Evolutionary conservation across 2,888 invertebrate genomes (phyloP).

Genomic region (Eilema sororculum): DNA sequence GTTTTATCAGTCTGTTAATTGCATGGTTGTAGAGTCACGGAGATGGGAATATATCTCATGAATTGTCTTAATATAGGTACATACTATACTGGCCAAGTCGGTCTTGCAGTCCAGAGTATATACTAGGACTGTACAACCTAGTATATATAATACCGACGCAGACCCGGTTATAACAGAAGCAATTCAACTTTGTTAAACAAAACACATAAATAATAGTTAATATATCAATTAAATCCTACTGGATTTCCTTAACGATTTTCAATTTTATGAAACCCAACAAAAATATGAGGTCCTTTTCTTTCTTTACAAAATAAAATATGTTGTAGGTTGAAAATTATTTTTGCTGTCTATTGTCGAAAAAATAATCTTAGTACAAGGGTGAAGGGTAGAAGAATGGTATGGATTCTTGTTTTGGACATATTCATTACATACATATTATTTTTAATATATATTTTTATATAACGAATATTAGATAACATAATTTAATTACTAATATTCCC

Average conservation of each 20-base stretch:
- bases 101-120: no score
- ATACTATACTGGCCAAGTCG: no score
- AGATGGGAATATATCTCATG: neutral
- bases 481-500: no score
- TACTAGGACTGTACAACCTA: neutral
- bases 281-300: neutral
- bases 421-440: no score
- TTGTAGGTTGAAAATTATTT: neutral
- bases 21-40: neutral
- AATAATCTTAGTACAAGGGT: neutral
- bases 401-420: neutral
- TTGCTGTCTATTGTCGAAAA: neutral
- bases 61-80: neutral
- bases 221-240: constrained; percentile 1
- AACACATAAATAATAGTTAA: neutral
- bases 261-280: neutral
- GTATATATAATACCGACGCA: neutral
- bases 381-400: neutral
- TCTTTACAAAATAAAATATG: neutral
- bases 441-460: neutral
- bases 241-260: neutral
- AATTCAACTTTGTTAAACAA: constrained; percentile 4
- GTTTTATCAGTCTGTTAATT: neutral
- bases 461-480: no score
- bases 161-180: neutral